Evolutionary conservation across 2,113 vertebrate genomes (phyloP), one percentile per base, ranked within the genome.

Genomic region (Aspidoscelis tigris): DNA sequence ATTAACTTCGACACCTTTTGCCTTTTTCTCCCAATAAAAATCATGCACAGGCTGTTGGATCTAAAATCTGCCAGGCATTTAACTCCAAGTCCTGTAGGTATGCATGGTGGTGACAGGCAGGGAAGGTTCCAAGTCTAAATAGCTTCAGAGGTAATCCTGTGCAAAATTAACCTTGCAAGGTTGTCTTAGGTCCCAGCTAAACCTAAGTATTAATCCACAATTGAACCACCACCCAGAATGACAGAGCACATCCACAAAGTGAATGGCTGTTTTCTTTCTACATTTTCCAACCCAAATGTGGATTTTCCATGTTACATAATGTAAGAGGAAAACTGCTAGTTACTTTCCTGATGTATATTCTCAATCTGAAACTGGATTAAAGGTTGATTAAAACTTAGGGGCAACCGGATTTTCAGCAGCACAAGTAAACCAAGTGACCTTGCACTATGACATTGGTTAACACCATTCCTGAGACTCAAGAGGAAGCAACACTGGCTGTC

Each of bases 21-120:
- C 80, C 43, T 79, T 78, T 73, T 78, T 58, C 18, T 73, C 44
- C 75, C 74, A n/a, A 24, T 66, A 44, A 3, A 50, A 50, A 78
- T 65, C 18, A 3, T 53, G 47, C 58, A n/a, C 41, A 73, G 33
- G 43, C 26, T 65, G 53, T 73, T 39, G n/a, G 74, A 33, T 70
- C 74, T 76, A 21, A 53, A 76, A 41, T 41, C 73, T 47, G 79
- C 22, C 68, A 71, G 68, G 50, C 4, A 22, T 50, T 58, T 12
- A 66, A 80, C 79, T 33, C 64, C 14, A 61, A 1, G 47, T 6
- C 1, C n/a, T 80, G 3, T n/a, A 14, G 18, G 22, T 77, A 39
- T 69, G 74, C 65, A 41, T 24, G 61, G 24, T 39, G 11, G 20
- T 11, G 6, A 39, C 20, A 10, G 41, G 39, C 16, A 33, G 4